Evolutionary conservation across 1,140 invertebrate species (phyloP).

Genomic region (Idris sp.): DNA sequence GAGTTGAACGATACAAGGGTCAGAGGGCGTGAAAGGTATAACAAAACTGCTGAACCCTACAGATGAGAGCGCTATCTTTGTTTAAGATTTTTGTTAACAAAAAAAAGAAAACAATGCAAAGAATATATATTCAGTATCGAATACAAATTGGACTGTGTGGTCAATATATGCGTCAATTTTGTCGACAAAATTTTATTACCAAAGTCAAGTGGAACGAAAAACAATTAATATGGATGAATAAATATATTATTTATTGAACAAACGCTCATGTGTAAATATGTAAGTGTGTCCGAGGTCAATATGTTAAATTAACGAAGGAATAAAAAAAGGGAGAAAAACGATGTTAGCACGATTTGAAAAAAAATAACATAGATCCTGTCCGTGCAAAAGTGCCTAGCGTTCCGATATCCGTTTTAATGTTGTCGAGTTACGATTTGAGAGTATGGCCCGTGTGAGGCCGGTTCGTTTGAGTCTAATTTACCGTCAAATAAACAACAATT

Average conservation of each 20-base stretch:
- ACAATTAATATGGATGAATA: conserved; percentile 1
- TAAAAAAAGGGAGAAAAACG: conserved; percentile 12
- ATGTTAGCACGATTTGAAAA: conserved; percentile 42
- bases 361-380: conserved; percentile 32
- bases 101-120: conserved; percentile 16
- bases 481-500: too few species aligned
- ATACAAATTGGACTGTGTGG: conserved; percentile 28
- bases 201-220: conserved; percentile 8
- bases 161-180: conserved; percentile 57
- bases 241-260: conserved; percentile 13
- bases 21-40: conserved; percentile 49
- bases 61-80: conserved; percentile 16
- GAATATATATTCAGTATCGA: too few species aligned
- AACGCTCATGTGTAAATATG: conserved; percentile 52
- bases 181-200: conserved; percentile 7
- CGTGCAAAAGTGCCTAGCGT: conserved; percentile 69
- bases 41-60: conserved; percentile 18
- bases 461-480: conserved; percentile 29
- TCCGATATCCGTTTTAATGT: conserved; percentile 63
- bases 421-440: conserved; percentile 51
- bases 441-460: conserved; percentile 69
- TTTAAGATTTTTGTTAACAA: conserved; percentile 28
- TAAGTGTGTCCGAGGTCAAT: conserved; percentile 44
- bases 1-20: conserved; percentile 60
- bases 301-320: conserved; percentile 16